A percentile compares a stretch with the other conserved stretches of the same genome.
phyloP scores from a whole-genome alignment of 2,888 invertebrate species.

The Tachystola acroxantha region DNA sequence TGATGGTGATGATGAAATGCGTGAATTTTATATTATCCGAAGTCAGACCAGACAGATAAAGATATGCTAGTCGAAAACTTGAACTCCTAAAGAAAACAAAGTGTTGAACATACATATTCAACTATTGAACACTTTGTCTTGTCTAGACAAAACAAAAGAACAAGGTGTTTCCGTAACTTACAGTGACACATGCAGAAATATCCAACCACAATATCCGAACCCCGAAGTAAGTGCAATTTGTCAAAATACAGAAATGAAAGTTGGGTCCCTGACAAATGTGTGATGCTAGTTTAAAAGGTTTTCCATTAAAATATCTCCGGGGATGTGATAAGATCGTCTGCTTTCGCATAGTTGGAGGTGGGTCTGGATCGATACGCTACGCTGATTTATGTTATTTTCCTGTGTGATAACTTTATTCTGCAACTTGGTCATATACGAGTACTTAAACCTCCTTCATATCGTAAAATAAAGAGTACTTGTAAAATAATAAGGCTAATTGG shows the following conservation, averaged over 20 bases:
- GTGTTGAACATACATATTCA: not conserved
- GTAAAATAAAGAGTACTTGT: too few species aligned
- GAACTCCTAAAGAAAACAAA: not conserved
- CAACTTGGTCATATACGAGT: too few species aligned
- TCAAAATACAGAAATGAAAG: constrained; percentile 25
- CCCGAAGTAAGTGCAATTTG: constrained; percentile 30
- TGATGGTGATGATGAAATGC: too few species aligned
- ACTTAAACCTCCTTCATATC: too few species aligned
- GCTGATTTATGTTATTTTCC: too few species aligned
- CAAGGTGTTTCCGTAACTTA: constrained; percentile 25
- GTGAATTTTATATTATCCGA: too few species aligned
- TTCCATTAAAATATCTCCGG: not conserved
- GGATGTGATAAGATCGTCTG: not conserved
- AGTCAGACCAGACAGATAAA: too few species aligned
- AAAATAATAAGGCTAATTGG: too few species aligned
- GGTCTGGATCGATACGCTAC: not conserved
- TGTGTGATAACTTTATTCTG: too few species aligned
- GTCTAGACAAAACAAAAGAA: constrained; percentile 35
- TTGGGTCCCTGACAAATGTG: constrained; percentile 8
- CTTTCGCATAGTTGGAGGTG: not conserved
- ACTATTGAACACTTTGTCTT: constrained; percentile 24
- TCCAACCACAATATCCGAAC: constrained; percentile 17
- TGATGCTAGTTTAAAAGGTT: constrained; percentile 5
- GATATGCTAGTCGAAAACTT: not conserved
- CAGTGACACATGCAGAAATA: constrained; percentile 27